These are phyloP conservation scores for Mallotus villosus DNA, from an alignment of 2,797 vertebrate species.

Conservation along the genomic window DNA sequence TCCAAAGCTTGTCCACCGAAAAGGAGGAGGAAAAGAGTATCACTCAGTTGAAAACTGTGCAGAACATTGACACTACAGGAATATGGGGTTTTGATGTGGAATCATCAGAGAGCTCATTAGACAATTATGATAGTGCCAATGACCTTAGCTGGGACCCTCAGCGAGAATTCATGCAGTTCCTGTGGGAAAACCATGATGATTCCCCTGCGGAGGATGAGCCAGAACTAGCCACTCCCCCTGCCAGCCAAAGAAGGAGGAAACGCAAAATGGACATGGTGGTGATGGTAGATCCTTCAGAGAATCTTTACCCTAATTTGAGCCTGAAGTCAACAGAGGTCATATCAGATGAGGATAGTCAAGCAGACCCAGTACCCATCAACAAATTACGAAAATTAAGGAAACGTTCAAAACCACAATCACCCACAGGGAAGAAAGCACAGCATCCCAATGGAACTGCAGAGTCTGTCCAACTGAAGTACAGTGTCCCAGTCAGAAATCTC, in stretches of 20 bases:
- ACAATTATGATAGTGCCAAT: conserved; percentile 77
- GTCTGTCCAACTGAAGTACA: conserved; percentile 87
- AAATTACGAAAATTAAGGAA: conserved; percentile 80
- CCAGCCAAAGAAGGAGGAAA: conserved; percentile 86
- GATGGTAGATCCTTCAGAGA: conserved; percentile 90
- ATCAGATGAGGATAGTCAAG: conserved; percentile 74
- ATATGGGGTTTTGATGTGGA: conserved; percentile 84
- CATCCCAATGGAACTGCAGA: conserved; percentile 84
- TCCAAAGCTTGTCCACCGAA: conserved; percentile 75
- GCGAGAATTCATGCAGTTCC: conserved; percentile 94
- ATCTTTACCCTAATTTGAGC: conserved; percentile 75
- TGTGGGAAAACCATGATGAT: conserved; percentile 82
- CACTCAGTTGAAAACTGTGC: conserved; percentile 84
- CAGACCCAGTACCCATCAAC: conserved; percentile 65
- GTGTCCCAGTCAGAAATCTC: conserved; percentile 78
- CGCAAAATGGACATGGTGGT: conserved; percentile 96
- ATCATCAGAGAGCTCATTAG: conserved; percentile 85
- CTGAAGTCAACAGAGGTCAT: conserved; percentile 68
- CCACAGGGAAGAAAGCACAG: conserved; percentile 77
- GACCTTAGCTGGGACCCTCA: conserved; percentile 89
- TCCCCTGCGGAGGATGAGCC: conserved; percentile 76
- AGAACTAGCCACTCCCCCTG: conserved; percentile 51
- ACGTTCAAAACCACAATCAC: conserved; percentile 78
- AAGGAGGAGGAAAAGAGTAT: conserved; percentile 91
- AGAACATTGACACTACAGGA: conserved; percentile 80